These are phyloP conservation scores for Prosapia bicincta DNA, from an alignment of 2,888 invertebrate genomes.

Conservation along the genomic window DNA sequence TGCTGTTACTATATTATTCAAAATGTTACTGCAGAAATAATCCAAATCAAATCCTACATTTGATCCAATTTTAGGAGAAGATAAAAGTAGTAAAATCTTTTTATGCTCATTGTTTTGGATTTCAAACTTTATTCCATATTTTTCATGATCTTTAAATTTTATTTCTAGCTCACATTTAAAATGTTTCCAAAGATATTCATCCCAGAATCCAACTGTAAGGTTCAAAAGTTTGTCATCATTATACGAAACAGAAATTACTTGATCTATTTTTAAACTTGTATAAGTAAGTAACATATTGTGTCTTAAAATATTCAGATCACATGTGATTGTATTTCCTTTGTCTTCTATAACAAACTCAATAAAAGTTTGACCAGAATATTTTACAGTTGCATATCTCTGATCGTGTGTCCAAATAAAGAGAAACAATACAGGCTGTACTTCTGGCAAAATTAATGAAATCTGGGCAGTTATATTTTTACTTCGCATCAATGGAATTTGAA, in stretches of 20 bases:
- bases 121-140: slow-evolving; percentile 16
- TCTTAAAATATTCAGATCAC: not conserved
- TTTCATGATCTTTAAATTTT: slow-evolving; percentile 13
- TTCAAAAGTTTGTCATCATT: not conserved
- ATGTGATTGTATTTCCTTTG: not conserved
- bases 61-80: slow-evolving; percentile 6
- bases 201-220: not conserved
- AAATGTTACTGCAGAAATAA: slow-evolving; percentile 8
- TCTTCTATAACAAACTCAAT: not conserved
- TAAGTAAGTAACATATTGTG: not conserved
- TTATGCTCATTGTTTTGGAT: slow-evolving; percentile 2
- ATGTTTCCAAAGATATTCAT: not conserved
- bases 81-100: slow-evolving; percentile 10
- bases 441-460: not conserved
- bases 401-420: not conserved
- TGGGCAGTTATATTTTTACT: not conserved
- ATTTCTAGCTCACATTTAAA: slow-evolving; percentile 3
- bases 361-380: not conserved
- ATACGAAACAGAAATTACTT: not conserved
- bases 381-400: not conserved
- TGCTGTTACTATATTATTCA: not conserved
- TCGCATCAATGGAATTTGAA: not conserved
- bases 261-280: not conserved
- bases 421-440: not conserved
- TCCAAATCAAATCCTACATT: slow-evolving; percentile 15